These are phyloP conservation scores for Epinephelus lanceolatus DNA, from an alignment of 2,113 vertebrate species.

Conservation along the genomic window DNA sequence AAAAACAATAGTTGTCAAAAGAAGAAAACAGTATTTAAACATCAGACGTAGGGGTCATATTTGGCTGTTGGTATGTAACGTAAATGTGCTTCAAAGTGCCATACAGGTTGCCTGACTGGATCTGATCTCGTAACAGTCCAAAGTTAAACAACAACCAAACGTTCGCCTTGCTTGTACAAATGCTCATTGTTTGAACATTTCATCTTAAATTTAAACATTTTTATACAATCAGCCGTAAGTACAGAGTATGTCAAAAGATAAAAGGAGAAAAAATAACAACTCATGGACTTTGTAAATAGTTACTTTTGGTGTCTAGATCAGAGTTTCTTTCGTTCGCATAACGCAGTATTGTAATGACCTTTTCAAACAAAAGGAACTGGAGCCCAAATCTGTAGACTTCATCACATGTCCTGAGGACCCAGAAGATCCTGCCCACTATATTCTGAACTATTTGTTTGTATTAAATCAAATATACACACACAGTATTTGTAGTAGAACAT, in stretches of 20 bases:
- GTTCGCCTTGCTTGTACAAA: conserved; percentile 79
- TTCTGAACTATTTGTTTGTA: conserved; percentile 46
- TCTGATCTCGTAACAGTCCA: conserved; percentile 54
- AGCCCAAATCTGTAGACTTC: conserved; percentile 85
- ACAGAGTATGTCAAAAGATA: conserved; percentile 87
- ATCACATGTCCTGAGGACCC: conserved; percentile 52
- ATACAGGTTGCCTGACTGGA: conserved; percentile 67
- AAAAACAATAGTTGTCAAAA: conserved; percentile 8
- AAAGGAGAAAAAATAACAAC: conserved; percentile 30
- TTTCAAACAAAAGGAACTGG: conserved; percentile 80
- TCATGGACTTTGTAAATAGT: conserved; percentile 76
- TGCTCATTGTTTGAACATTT: conserved; percentile 67
- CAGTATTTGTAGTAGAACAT: conserved; percentile 3
- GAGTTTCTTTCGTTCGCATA: conserved; percentile 45
- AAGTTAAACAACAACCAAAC: conserved; percentile 68
- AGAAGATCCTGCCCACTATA: conserved; percentile 45
- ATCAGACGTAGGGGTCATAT: conserved; percentile 44
- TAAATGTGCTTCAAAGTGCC: conserved; percentile 79
- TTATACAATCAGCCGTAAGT: conserved; percentile 85
- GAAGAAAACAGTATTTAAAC: neutral
- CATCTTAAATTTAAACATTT: conserved; percentile 66
- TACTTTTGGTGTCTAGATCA: conserved; percentile 53
- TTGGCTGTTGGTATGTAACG: conserved; percentile 60
- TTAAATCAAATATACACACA: neutral
- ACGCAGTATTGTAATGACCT: conserved; percentile 65